A percentile compares a stretch with the other conserved stretches of the same genome.
Evolutionary conservation across 1,140 invertebrate genomes (phyloP).

Genomic region (Zaprionus inermis): DNA sequence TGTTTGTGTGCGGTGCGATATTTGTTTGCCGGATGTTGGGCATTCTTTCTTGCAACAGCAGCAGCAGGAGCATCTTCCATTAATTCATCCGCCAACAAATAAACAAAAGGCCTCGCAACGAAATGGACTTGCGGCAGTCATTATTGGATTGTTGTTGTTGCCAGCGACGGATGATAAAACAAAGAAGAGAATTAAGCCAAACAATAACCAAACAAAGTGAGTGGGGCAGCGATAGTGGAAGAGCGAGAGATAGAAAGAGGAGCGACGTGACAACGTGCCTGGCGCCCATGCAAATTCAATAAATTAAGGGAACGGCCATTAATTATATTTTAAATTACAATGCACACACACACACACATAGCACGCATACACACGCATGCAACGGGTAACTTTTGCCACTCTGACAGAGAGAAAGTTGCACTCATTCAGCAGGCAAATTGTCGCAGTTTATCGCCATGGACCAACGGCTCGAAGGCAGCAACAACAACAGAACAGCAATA

Average conservation of each 20-base stretch:
- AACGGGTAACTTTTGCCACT: slow-evolving; percentile 29
- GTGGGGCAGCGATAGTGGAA: background rate
- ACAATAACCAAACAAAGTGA: slow-evolving; percentile 34
- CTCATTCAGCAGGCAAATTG: slow-evolving; percentile 76
- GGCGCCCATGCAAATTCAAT: slow-evolving; percentile 74
- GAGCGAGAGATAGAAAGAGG: slow-evolving; percentile 34
- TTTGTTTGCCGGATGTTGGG: slow-evolving; percentile 14
- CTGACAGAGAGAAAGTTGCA: slow-evolving; percentile 64
- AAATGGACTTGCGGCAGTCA: slow-evolving; percentile 73
- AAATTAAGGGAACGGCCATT: slow-evolving; percentile 79
- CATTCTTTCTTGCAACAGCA: slow-evolving; percentile 48
- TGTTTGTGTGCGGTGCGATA: slow-evolving; percentile 8
- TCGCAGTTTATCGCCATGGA: slow-evolving; percentile 78
- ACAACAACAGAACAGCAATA: slow-evolving; percentile 26
- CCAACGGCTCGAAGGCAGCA: slow-evolving; percentile 43
- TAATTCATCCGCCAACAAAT: slow-evolving; percentile 68
- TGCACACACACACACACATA: slow-evolving; percentile 55
- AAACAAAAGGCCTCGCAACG: slow-evolving; percentile 67
- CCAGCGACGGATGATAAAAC: slow-evolving; percentile 42
- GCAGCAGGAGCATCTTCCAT: slow-evolving; percentile 53
- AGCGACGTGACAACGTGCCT: slow-evolving; percentile 53
- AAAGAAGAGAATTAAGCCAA: slow-evolving; percentile 57
- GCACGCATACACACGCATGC: slow-evolving; percentile 3
- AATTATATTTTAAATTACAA: slow-evolving; percentile 83
- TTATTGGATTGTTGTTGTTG: slow-evolving; percentile 64